Conservation (phyloP, 2,797 vertebrate species). For the Caiman crocodilus region DNA sequence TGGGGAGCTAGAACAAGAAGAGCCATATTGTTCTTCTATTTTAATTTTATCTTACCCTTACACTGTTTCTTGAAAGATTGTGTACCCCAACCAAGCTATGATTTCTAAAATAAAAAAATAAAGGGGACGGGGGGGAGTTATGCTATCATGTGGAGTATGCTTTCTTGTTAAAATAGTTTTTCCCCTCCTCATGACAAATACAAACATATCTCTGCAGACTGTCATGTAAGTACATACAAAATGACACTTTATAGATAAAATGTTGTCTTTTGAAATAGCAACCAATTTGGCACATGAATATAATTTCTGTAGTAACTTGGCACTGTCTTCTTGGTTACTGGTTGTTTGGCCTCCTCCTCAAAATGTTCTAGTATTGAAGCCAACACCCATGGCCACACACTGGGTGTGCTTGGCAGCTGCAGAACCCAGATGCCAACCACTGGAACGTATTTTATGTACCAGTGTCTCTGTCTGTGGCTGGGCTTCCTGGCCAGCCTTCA, state of each 20-base stretch:
- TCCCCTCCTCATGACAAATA: constrained; percentile 35
- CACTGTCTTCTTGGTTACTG: constrained; percentile 55
- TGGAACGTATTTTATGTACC: constrained; percentile 80
- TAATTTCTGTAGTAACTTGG: constrained; percentile 65
- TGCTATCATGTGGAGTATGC: constrained; percentile 49
- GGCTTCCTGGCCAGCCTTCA: constrained; percentile 60
- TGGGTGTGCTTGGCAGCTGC: constrained; percentile 78
- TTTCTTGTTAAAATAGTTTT: constrained; percentile 46
- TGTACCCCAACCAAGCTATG: constrained; percentile 67
- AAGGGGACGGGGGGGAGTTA: constrained; percentile 46
- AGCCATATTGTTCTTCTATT: constrained; percentile 44
- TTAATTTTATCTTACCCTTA: constrained; percentile 52
- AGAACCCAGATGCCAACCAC: constrained; percentile 79
- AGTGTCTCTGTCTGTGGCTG: constrained; percentile 72
- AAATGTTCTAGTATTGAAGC: constrained; percentile 75
- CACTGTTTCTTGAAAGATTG: constrained; percentile 58
- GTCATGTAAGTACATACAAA: constrained; percentile 32
- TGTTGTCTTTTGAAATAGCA: constrained; percentile 52
- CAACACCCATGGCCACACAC: constrained; percentile 75
- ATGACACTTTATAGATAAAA: constrained; percentile 61
- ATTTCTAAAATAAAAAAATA: constrained; percentile 68
- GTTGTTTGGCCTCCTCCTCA: constrained; percentile 54
- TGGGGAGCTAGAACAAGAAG: constrained; percentile 14
- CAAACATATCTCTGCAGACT: constrained; percentile 56
- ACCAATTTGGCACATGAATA: constrained; percentile 49